phyloP scores from a whole-genome alignment of 37 sponge, comb jelly and placozoan species.

The Theonella swinhoei region DNA sequence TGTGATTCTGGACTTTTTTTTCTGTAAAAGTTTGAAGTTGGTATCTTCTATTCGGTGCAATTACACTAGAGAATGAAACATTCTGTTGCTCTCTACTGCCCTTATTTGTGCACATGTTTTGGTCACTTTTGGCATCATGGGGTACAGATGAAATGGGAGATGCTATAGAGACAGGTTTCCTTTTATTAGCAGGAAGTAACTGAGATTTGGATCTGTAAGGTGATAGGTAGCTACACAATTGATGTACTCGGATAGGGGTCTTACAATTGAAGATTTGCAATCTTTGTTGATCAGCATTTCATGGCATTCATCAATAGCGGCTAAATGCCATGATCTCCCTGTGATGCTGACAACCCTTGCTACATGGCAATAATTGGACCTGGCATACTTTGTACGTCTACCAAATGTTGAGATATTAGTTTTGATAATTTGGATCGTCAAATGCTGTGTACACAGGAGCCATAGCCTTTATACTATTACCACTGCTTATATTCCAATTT shows the following conservation, averaged over 20 bases:
- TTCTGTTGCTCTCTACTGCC: neutral
- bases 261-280: constrained; percentile 17
- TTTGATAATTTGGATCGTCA: neutral
- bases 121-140: constrained; percentile 1
- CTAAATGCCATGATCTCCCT: too few relatives aligned
- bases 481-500: constrained; percentile 8
- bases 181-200: neutral
- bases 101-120: constrained; percentile 2
- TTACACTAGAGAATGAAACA: constrained; percentile 12
- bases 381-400: constrained; percentile 4
- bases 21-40: constrained; percentile 10
- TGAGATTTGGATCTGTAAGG: too few relatives aligned
- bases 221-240: too few relatives aligned
- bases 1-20: neutral
- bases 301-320: constrained; percentile 23
- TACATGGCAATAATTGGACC: neutral
- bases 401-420: constrained; percentile 9
- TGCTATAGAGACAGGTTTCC: neutral
- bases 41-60: constrained; percentile 17
- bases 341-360: too few relatives aligned
- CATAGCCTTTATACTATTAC: constrained; percentile 16
- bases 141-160: neutral
- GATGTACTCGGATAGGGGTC: constrained; percentile 10
- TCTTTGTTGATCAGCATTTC: too few relatives aligned
- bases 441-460: constrained; percentile 20